Percentiles rank a stretch among this genome's conserved stretches.
Evolutionary conservation across 2,888 invertebrate species (phyloP).

Genomic region (Drosophila vallismaia): DNA sequence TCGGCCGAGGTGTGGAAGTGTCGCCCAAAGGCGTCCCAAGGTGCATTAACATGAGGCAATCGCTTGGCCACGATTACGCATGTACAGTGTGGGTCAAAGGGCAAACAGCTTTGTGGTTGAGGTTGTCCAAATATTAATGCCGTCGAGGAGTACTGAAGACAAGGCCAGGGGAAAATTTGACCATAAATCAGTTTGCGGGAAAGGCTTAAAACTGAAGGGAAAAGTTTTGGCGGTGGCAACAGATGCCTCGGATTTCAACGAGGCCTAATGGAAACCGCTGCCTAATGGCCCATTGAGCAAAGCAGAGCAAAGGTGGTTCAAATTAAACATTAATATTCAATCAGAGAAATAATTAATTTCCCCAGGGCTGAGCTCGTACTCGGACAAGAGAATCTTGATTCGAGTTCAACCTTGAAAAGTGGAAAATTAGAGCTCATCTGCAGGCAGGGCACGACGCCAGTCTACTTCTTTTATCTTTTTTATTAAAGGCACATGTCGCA

Average conservation of each 20-base stretch:
- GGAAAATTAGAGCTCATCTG: constrained; percentile 7
- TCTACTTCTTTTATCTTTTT: constrained; percentile 13
- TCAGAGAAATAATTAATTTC: constrained; percentile 55
- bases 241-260: constrained; percentile 38
- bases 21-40: constrained; percentile 8
- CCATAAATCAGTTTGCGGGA: constrained; percentile 55
- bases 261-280: constrained; percentile 18
- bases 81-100: constrained; percentile 22
- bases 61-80: constrained; percentile 38
- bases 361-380: not conserved
- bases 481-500: constrained; percentile 49
- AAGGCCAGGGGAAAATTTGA: constrained; percentile 24
- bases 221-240: constrained; percentile 38
- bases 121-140: constrained; percentile 31
- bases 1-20: constrained; percentile 35
- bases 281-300: constrained; percentile 43
- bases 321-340: constrained; percentile 74
- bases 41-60: constrained; percentile 44
- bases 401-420: constrained; percentile 1
- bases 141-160: constrained; percentile 38
- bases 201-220: constrained; percentile 18
- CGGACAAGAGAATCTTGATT: constrained; percentile 6
- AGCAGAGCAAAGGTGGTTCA: constrained; percentile 19
- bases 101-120: constrained; percentile 3
- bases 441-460: constrained; percentile 5